A percentile compares a stretch with the other conserved stretches of the same genome.
These are phyloP conservation scores for Calameuta pallipes DNA, from an alignment of 2,888 invertebrate genomes.

Conservation along the genomic window DNA sequence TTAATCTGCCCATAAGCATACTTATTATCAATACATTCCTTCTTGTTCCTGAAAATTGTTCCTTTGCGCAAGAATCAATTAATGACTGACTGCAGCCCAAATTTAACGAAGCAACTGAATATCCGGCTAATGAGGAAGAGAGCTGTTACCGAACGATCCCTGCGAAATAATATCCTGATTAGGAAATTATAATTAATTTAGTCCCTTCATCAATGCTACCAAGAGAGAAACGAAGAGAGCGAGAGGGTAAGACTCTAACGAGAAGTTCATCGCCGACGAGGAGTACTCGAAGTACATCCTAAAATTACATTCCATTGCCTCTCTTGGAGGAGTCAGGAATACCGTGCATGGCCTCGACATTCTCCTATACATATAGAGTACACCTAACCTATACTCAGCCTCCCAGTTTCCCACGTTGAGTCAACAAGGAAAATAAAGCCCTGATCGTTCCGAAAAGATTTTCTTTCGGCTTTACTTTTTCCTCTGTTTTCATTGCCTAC, in stretches of 20 bases:
- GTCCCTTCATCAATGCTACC: too few relatives aligned
- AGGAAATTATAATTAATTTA: too few relatives aligned
- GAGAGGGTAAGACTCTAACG: constrained; percentile 27
- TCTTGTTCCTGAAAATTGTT: too few relatives aligned
- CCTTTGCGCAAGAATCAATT: too few relatives aligned
- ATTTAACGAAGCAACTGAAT: background rate
- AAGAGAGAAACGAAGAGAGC: too few relatives aligned
- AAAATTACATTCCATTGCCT: constrained; percentile 49
- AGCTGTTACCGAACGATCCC: constrained; percentile 2
- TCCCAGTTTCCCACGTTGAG: background rate
- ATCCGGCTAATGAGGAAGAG: constrained; percentile 13
- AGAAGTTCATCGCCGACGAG: constrained; percentile 35
- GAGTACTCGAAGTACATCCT: constrained; percentile 38
- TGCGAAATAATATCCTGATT: constrained; percentile 13
- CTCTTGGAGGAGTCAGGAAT: constrained; percentile 20
- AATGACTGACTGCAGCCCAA: too few relatives aligned
- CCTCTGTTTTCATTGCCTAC: too few relatives aligned
- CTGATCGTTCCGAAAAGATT: background rate
- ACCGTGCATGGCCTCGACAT: too few relatives aligned
- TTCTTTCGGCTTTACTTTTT: too few relatives aligned
- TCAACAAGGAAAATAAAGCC: constrained; percentile 4
- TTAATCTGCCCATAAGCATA: too few relatives aligned
- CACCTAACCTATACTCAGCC: background rate
- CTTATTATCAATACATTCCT: too few relatives aligned
- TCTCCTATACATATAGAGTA: too few relatives aligned